Evolutionary conservation across 2,113 vertebrate genomes (phyloP).

Genomic region (Danionella cerebrum): DNA sequence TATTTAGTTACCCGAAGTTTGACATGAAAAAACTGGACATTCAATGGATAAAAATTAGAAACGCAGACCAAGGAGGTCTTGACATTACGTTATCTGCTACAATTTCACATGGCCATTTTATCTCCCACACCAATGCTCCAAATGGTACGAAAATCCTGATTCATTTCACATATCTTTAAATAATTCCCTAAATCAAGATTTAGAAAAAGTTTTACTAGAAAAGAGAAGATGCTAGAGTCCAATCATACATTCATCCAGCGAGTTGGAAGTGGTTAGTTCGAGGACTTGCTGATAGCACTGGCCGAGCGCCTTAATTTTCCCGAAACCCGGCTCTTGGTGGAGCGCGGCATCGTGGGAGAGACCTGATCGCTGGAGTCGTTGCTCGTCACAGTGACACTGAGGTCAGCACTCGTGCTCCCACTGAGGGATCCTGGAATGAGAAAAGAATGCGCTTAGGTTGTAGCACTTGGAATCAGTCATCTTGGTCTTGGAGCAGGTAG

Average conservation of each 20-base stretch:
- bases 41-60: no score
- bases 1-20: no score
- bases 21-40: no score
- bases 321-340: conserved; percentile 61
- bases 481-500: no score
- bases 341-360: conserved; percentile 58
- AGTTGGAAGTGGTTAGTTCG: conserved; percentile 53
- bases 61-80: no score
- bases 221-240: conserved; percentile 14
- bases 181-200: background rate
- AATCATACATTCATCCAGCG: conserved; percentile 25
- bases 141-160: background rate
- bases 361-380: conserved; percentile 54
- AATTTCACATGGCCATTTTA: no score
- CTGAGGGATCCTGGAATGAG: conserved; percentile 70
- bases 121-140: no score
- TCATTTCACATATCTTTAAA: conserved; percentile 7
- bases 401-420: conserved; percentile 62
- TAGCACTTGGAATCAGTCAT: no score
- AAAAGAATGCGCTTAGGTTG: conserved; percentile 5
- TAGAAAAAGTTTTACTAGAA: no score
- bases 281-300: conserved; percentile 69
- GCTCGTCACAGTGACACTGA: conserved; percentile 29
- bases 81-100: no score
- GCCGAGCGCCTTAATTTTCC: conserved; percentile 65